Evolutionary conservation across 2,888 invertebrate genomes (phyloP), one percentile per base, ranked within the genome.

Genomic region (Dicyrtoma fusca): DNA sequence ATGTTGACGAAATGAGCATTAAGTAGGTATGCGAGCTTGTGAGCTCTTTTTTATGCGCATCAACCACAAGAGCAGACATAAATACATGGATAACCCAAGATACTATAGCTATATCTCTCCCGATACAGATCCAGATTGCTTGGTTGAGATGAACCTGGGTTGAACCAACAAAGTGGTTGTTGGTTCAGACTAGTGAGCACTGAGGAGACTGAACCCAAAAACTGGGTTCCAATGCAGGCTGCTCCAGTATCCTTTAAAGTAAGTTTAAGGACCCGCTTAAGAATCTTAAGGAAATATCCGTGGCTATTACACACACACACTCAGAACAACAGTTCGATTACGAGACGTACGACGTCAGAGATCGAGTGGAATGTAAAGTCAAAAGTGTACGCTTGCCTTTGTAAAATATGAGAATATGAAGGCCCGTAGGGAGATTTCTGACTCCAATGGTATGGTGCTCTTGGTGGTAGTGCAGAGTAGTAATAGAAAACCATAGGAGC

Each of bases 351-450:
- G 53, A 21, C 53, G 1, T 19, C 10, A 17, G 25, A 25, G 25
- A n/a, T 8, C 25, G 21, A 55, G 59, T 44, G 62, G 62, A 62
- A 64, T 64, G 64, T 64, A 51, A 64, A 53, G 53, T 13, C 53
- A 53, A 17, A 53, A 64, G 42, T 61, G 44, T 61, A 61, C 61
- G 61, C 44, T 44, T 44, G 17, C 44, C 42, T 61, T 64, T 17
- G 17, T 25, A 64, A 64, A 64, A 64, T 64, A 64, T 64, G 64
- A 51, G 64, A 49, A 49, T 42, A 51, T 26, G 51, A 49, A 64
- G 51, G 51, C 64, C 64, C 64, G 51, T 14, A 64, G 64, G 64
- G 51, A 63, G 62, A 63, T 34, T 63, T 34, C 19, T 1, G 23
- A 59, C 11, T 4, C 21, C 21, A 55, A 55, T 5, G 21, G 53